phyloP scores from a whole-genome alignment of 1,140 invertebrate genomes.

The Oryctes rhinoceros region DNA sequence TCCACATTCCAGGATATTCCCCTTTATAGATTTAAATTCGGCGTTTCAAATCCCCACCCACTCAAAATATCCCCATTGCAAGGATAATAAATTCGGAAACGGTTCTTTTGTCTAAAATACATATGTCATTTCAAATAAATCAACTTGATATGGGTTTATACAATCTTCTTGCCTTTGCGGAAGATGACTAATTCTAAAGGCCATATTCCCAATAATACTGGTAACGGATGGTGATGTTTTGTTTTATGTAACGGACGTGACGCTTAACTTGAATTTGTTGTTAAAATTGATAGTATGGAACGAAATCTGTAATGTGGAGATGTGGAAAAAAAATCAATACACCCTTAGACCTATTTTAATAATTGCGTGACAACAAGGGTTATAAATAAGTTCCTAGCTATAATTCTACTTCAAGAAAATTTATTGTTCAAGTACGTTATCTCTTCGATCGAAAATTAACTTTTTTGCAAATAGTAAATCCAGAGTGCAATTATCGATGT shows the following conservation, averaged over 20 bases:
- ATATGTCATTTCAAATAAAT: conserved; percentile 11
- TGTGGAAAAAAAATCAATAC: too few relatives aligned
- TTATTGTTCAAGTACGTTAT: too few relatives aligned
- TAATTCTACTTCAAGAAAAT: too few relatives aligned
- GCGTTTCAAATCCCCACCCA: background rate
- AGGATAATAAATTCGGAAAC: background rate
- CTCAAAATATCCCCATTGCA: background rate
- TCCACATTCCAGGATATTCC: background rate
- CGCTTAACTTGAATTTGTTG: too few relatives aligned
- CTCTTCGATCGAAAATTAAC: too few relatives aligned
- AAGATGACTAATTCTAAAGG: background rate
- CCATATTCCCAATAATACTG: background rate
- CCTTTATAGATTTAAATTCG: background rate
- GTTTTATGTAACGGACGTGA: background rate
- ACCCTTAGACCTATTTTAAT: too few relatives aligned
- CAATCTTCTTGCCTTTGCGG: background rate
- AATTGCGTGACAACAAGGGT: too few relatives aligned
- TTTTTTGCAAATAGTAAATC: too few relatives aligned
- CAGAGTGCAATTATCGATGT: too few relatives aligned
- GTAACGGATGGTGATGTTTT: background rate
- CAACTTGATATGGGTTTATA: conserved; percentile 5
- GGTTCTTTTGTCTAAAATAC: conserved; percentile 3
- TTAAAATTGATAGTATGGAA: too few relatives aligned
- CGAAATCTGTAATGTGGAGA: too few relatives aligned
- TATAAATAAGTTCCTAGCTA: too few relatives aligned